phyloP scores from a whole-genome alignment of 2,888 invertebrate genomes.

The Pegoplata infirma region DNA sequence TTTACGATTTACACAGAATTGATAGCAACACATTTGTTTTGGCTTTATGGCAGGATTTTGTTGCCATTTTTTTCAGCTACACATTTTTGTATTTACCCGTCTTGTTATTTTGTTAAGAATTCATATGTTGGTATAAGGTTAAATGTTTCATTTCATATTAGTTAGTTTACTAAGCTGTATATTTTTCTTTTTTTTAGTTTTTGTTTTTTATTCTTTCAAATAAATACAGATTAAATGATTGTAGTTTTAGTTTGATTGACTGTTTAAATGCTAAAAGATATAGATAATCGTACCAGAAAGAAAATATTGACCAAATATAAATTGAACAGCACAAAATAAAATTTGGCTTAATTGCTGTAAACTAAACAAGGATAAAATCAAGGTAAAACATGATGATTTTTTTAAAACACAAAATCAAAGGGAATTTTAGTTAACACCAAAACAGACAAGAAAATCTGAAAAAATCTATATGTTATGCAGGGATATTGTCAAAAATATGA shows the following conservation, averaged over 20 bases:
- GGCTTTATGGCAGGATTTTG: conserved; percentile 33
- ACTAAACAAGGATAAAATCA: background rate
- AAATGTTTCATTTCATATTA: conserved; percentile 24
- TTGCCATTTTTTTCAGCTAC: background rate
- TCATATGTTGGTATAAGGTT: conserved; percentile 20
- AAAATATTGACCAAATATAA: background rate
- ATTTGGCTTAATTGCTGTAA: conserved; percentile 16
- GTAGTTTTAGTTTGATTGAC: conserved; percentile 46
- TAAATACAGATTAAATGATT: conserved; percentile 51
- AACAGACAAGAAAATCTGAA: too few relatives aligned
- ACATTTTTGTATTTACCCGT: background rate
- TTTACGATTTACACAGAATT: conserved; percentile 24
- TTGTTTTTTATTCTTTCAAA: too few relatives aligned
- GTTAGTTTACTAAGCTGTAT: conserved; percentile 14
- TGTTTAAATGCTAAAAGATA: conserved; percentile 28
- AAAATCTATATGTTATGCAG: too few relatives aligned
- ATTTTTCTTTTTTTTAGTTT: conserved; percentile 12
- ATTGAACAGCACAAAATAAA: background rate
- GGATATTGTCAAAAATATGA: too few relatives aligned
- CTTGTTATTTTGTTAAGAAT: background rate
- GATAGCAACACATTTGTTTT: conserved; percentile 49
- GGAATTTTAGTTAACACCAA: background rate
- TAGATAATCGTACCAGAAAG: conserved; percentile 39
- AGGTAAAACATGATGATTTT: background rate
- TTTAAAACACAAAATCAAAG: background rate